Evolutionary conservation across 2,113 vertebrate species (phyloP).

Genomic region (Hassar affinis): DNA sequence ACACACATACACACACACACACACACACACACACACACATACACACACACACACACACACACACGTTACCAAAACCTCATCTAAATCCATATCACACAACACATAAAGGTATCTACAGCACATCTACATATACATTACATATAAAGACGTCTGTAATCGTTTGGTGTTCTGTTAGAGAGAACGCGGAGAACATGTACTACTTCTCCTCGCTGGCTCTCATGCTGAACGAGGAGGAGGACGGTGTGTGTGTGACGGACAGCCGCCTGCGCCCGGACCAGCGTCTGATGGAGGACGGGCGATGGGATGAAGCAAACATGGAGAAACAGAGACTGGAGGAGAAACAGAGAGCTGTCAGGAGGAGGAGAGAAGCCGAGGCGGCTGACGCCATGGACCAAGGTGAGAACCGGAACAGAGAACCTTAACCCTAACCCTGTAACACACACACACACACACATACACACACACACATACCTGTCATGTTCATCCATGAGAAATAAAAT

Average conservation of each 20-base stretch:
- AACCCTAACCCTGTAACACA: neutral
- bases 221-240: conserved; percentile 86
- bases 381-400: conserved; percentile 84
- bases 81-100: too few species aligned
- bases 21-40: too few species aligned
- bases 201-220: conserved; percentile 93
- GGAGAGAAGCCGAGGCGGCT: conserved; percentile 79
- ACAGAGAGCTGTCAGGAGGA: conserved; percentile 82
- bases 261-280: conserved; percentile 89
- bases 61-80: neutral
- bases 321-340: conserved; percentile 96
- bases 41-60: too few species aligned
- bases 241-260: conserved; percentile 85
- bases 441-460: neutral
- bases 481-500: neutral
- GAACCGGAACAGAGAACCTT: conserved; percentile 27
- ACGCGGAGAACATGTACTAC: conserved; percentile 96
- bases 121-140: too few species aligned
- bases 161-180: conserved; percentile 73
- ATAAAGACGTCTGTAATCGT: neutral
- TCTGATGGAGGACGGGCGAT: conserved; percentile 92
- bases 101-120: too few species aligned
- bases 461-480: neutral
- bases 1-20: too few species aligned
- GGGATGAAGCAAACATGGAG: conserved; percentile 93